phyloP scores from a whole-genome alignment of 2,888 invertebrate genomes.

The Eretmocerus hayati region DNA sequence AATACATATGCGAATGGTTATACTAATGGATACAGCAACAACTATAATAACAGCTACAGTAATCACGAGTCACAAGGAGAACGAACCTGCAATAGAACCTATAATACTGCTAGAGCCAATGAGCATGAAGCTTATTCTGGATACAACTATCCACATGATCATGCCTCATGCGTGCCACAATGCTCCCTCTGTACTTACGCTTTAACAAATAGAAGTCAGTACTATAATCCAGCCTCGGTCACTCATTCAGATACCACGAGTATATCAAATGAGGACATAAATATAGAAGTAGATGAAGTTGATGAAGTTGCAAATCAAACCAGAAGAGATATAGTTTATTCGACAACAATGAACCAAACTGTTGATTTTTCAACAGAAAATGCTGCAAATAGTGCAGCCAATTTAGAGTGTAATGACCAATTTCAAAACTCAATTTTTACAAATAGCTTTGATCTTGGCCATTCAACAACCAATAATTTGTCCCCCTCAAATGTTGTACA shows the following conservation, averaged over 20 bases:
- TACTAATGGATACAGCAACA: too few species aligned
- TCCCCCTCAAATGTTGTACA: too few species aligned
- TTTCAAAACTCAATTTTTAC: too few species aligned
- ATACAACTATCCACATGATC: constrained; percentile 11
- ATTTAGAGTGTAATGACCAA: too few species aligned
- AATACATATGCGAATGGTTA: too few species aligned
- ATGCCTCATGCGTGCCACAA: constrained; percentile 38
- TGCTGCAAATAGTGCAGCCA: too few species aligned
- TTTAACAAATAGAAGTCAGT: constrained; percentile 35
- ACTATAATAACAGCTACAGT: too few species aligned
- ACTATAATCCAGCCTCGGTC: constrained; percentile 34
- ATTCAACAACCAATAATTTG: too few species aligned
- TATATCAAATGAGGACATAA: constrained; percentile 34
- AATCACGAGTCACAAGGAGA: constrained; percentile 6
- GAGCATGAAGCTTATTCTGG: constrained; percentile 1
- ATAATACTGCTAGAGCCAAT: constrained; percentile 6
- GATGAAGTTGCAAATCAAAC: constrained; percentile 31
- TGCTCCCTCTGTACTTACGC: constrained; percentile 40
- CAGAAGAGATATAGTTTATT: constrained; percentile 31
- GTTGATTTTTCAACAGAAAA: too few species aligned
- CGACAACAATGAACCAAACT: constrained; percentile 25
- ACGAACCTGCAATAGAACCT: constrained; percentile 7
- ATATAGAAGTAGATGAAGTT: constrained; percentile 35
- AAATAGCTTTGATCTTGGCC: too few species aligned
- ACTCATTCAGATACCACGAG: constrained; percentile 33